Evolutionary conservation across 2,113 vertebrate genomes (phyloP).

Genomic region (Micromys minutus): DNA sequence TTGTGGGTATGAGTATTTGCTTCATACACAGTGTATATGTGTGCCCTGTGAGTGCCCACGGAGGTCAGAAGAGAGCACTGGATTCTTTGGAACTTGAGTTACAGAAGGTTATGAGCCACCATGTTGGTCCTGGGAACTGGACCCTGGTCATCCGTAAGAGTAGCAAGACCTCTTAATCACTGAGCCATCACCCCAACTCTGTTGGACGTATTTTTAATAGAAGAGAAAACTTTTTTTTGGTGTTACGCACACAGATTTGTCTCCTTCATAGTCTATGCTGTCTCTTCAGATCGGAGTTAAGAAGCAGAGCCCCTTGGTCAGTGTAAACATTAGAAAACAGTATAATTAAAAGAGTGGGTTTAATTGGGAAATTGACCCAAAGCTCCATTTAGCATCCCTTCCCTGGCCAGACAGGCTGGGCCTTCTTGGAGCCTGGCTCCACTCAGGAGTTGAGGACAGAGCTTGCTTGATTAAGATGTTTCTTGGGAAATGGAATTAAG

Average conservation of each 20-base stretch:
- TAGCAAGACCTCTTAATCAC: background rate
- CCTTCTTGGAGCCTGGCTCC: constrained; percentile 45
- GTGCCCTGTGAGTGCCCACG: background rate
- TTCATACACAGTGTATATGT: background rate
- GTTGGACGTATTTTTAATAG: background rate
- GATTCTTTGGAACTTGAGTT: background rate
- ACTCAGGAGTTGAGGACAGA: constrained; percentile 60
- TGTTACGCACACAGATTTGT: background rate
- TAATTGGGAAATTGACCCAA: constrained; percentile 73
- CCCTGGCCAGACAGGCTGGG: constrained; percentile 14
- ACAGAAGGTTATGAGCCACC: background rate
- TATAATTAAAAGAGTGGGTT: constrained; percentile 59
- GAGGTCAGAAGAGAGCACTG: background rate
- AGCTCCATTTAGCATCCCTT: constrained; percentile 52
- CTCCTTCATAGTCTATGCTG: background rate
- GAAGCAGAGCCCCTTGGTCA: constrained; percentile 25
- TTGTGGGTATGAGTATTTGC: too few relatives aligned
- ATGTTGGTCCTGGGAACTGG: background rate
- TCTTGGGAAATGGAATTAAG: constrained; percentile 78
- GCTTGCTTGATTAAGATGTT: constrained; percentile 75
- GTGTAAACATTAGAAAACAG: constrained; percentile 48
- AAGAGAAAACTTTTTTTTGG: background rate
- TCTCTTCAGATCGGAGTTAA: constrained; percentile 35
- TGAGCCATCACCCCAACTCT: background rate
- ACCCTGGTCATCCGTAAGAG: background rate